Base-by-base conservation (phyloP, 2,888 invertebrate genomes). In the Mechanitis messenoides region DNA sequence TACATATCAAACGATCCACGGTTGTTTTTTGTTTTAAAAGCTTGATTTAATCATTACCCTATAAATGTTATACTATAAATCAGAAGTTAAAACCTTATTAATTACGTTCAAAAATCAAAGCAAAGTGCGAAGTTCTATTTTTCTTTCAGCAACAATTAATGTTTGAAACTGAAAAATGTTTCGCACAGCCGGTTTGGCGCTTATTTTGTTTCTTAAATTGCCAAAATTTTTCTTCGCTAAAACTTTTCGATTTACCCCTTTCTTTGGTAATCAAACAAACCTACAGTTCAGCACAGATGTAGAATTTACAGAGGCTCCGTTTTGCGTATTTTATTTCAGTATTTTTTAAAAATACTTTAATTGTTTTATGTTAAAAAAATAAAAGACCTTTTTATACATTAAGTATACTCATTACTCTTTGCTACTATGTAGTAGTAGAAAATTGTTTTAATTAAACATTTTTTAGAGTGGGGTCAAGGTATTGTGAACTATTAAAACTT, bases 101-200 rank as follows among this genome's bases (percentile, higher is more conserved):
- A 89, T 89, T 85, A 86, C 87, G 83, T 80, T 78, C 81, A 77
- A 72, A 77, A 77, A 76, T 77, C 74, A 78, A 81, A 78, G 81
- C 78, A 82, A 84, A 84, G 81, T 80, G 80, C 75, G 78, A 79
- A 84, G 87, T 86, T 87, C 87, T 87, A 87, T 87, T 89, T 87
- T 84, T 85, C 86, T 89, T 81, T 85, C 75, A 72, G 76, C 84
- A 81, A 80, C 86, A 90, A 89, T 90, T 89, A 89, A 84, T 78
- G 84, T 80, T 69, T 82, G 84, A 84, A 83, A 89, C 87, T 89
- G 89, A 89, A 90, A 90, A 90, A 90, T 89, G 86, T 86, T 81
- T 77, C 76, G 69, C 80, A 72, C 74, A 73, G 75, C 74, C 76
- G 77, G 72, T 76, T 74, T 79, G 78, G 74, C 78, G 78, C 75